Evolutionary conservation across 2,113 vertebrate genomes (phyloP), one percentile per base, ranked within the genome.

Genomic region (Oncorhynchus nerka): DNA sequence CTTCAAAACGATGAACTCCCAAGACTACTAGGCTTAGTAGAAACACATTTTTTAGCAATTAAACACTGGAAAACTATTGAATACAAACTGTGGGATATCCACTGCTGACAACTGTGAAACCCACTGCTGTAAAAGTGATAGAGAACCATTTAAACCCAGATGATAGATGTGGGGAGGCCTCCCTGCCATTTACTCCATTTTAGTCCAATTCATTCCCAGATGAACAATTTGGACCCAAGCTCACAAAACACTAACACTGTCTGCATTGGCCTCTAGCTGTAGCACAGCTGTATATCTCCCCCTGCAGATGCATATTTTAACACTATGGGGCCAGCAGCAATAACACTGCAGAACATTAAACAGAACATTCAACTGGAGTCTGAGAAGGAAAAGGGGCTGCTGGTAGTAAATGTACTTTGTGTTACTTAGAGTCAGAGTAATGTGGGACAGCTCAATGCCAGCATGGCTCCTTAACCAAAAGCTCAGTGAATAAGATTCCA

Each of bases 251-350:
- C 30, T 74, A 59, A 77, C 24, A n/a, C 30, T 20, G 19, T 48
- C 15, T 39, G 39, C 39, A 45, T 45, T n/a, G 57, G 77, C 71
- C 72, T 59, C 55, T 66, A 68, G 77, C 1, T 68, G 32, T 45
- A 30, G 26, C 74, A 74, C 74, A 80, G 73, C 81, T 75, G 32
- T 77, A 81, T 68, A 66, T 26, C 73, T 83, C 78, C 24, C 77
- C 66, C 74, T 49, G 39, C 32, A 62, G 78, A 70, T 67, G 30
- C 74, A 71, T 86, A 81, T 80, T 81, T 70, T 32, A 81, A 75
- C 68, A 70, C 74, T 55, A 59, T 22, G 7, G 71, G 67, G 73
- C 81, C 61, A 78, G 49, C 48, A 80, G 74, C 64, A 81, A 65
- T 34, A 80, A 69, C 70, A 65, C 71, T 70, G 74, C 28, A 39